Percentiles rank a stretch among this genome's conserved stretches.
Evolutionary conservation across 2,888 invertebrate species (phyloP).

Genomic region (Drosophila dives): DNA sequence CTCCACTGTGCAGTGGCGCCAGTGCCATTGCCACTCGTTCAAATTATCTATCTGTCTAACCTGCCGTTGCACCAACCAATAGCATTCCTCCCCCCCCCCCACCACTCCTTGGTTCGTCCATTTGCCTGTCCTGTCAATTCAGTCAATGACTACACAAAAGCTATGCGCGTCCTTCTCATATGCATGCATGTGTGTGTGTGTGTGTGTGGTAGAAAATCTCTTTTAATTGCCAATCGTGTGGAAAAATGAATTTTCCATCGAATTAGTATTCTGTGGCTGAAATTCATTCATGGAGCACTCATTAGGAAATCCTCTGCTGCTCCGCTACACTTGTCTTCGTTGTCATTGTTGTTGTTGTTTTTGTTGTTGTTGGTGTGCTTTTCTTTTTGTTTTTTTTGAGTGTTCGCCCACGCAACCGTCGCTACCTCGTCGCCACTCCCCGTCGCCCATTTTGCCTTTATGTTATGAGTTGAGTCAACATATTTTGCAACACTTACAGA

Average conservation of each 20-base stretch:
- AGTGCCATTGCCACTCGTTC: constrained; percentile 10
- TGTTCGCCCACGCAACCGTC: constrained; percentile 46
- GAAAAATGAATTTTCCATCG: constrained; percentile 85
- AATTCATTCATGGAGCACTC: constrained; percentile 84
- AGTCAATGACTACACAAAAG: constrained; percentile 75
- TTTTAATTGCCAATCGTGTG: constrained; percentile 84
- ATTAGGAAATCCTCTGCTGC: constrained; percentile 81
- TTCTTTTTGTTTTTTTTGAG: constrained; percentile 12
- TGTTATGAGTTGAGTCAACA: constrained; percentile 83
- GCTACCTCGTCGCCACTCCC: constrained; percentile 11
- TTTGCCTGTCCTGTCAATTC: constrained; percentile 78
- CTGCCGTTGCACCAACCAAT: constrained; percentile 14
- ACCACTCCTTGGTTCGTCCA: constrained; percentile 21
- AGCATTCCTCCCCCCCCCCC: neutral
- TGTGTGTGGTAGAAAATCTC: constrained; percentile 75
- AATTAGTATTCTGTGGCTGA: constrained; percentile 84
- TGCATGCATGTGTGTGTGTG: constrained; percentile 16
- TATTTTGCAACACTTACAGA: constrained; percentile 81
- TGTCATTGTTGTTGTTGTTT: constrained; percentile 18
- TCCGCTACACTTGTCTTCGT: constrained; percentile 31
- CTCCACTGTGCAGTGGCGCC: constrained; percentile 16
- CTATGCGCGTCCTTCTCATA: constrained; percentile 54
- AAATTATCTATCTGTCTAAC: constrained; percentile 30
- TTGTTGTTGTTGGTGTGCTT: neutral
- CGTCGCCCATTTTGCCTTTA: constrained; percentile 41